phyloP scores from a whole-genome alignment of 2,888 invertebrate genomes.

The Elmis aenea region DNA sequence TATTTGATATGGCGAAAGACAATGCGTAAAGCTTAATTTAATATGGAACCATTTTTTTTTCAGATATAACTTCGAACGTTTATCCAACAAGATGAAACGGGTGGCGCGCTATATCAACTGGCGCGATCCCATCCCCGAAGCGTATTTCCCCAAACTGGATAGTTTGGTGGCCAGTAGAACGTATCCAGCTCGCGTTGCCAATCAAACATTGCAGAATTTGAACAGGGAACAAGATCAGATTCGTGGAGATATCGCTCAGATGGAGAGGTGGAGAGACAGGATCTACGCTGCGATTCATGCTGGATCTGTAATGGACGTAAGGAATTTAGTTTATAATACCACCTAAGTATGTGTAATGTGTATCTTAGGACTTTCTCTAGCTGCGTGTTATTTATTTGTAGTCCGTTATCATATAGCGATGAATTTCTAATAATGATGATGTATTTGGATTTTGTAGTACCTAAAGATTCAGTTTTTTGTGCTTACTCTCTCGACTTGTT shows the following conservation, averaged over 20 bases:
- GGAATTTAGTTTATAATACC: too few species aligned
- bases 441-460: too few species aligned
- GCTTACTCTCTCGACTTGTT: too few species aligned
- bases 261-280: conserved; percentile 73
- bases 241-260: conserved; percentile 60
- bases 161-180: conserved; percentile 68
- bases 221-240: conserved; percentile 65
- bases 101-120: conserved; percentile 61
- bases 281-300: conserved; percentile 67
- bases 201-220: conserved; percentile 55
- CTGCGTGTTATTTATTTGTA: too few species aligned
- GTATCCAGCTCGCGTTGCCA: conserved; percentile 67
- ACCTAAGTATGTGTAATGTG: too few species aligned
- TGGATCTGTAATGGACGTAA: conserved; percentile 55
- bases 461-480: too few species aligned
- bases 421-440: too few species aligned
- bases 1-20: too few species aligned
- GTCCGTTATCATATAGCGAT: too few species aligned
- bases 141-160: conserved; percentile 81
- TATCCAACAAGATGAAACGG: conserved; percentile 64
- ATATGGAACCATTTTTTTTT: conserved; percentile 10
- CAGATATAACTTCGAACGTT: conserved; percentile 72
- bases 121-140: conserved; percentile 66
- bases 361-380: too few species aligned
- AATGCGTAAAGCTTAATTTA: too few species aligned